Conservation (phyloP, 2,797 vertebrate species). For the Malacoraja senta region DNA sequence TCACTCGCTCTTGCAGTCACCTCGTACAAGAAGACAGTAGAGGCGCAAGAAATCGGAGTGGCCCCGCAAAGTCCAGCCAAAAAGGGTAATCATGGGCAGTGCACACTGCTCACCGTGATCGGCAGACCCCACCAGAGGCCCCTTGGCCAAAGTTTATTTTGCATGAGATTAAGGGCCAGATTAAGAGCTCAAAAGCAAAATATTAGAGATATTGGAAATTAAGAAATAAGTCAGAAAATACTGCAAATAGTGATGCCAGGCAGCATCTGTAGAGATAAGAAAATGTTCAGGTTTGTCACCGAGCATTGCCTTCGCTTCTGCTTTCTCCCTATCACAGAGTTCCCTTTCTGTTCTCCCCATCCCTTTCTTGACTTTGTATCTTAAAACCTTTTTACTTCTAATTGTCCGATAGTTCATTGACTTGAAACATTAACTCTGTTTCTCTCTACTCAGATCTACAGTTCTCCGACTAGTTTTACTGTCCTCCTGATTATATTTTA, state of each 20-base stretch:
- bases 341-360: too few relatives aligned
- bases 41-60: conserved; percentile 35
- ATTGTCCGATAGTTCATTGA: too few relatives aligned
- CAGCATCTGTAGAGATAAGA: not conserved
- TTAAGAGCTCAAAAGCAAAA: not conserved
- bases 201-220: too few relatives aligned
- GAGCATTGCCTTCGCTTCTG: not conserved
- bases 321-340: too few relatives aligned
- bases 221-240: not conserved
- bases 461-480: too few relatives aligned
- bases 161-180: not conserved
- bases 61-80: conserved; percentile 33
- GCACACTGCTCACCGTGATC: not conserved
- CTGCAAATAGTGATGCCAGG: not conserved
- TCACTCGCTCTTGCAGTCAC: conserved; percentile 59
- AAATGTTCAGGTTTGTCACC: not conserved
- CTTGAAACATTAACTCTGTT: too few relatives aligned
- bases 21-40: conserved; percentile 56
- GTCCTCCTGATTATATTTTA: too few relatives aligned
- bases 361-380: too few relatives aligned
- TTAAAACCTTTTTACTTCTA: too few relatives aligned
- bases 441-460: too few relatives aligned
- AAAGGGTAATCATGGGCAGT: conserved; percentile 42
- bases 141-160: not conserved
- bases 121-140: not conserved